These are phyloP conservation scores for Elgonia sp. DNA, from an alignment of 2,888 invertebrate genomes.

Conservation along the genomic window DNA sequence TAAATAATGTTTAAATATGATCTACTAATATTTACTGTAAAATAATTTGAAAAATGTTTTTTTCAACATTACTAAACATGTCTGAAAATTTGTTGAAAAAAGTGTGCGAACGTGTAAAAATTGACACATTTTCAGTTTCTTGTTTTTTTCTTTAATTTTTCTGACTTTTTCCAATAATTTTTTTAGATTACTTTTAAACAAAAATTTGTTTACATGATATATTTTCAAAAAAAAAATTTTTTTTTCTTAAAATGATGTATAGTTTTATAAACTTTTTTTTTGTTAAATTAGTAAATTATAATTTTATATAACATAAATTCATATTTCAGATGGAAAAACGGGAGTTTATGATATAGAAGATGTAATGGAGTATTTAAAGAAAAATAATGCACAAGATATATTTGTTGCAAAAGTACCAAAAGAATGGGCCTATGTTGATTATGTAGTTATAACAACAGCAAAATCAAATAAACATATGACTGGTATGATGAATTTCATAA, in stretches of 20 bases:
- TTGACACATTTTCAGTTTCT: too few relatives aligned
- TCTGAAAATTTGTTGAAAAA: too few relatives aligned
- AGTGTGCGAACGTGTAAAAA: too few relatives aligned
- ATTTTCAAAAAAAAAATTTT: too few relatives aligned
- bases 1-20: neutral
- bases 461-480: conserved; percentile 92
- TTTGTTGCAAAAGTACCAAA: conserved; percentile 93
- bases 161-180: too few relatives aligned
- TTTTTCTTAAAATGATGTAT: too few relatives aligned
- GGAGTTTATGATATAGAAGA: conserved; percentile 97
- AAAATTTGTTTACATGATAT: too few relatives aligned
- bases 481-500: conserved; percentile 92
- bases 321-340: conserved; percentile 90
- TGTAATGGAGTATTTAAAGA: conserved; percentile 91
- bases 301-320: conserved; percentile 1
- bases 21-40: neutral
- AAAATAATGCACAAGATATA: conserved; percentile 93
- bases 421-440: conserved; percentile 93
- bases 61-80: too few relatives aligned
- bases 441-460: conserved; percentile 93
- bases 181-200: too few relatives aligned
- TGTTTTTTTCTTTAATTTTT: too few relatives aligned
- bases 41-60: too few relatives aligned
- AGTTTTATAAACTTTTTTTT: too few relatives aligned
- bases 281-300: neutral